Evolutionary conservation across 2,888 invertebrate species (phyloP).

Genomic region (Philopedon plagiatum): DNA sequence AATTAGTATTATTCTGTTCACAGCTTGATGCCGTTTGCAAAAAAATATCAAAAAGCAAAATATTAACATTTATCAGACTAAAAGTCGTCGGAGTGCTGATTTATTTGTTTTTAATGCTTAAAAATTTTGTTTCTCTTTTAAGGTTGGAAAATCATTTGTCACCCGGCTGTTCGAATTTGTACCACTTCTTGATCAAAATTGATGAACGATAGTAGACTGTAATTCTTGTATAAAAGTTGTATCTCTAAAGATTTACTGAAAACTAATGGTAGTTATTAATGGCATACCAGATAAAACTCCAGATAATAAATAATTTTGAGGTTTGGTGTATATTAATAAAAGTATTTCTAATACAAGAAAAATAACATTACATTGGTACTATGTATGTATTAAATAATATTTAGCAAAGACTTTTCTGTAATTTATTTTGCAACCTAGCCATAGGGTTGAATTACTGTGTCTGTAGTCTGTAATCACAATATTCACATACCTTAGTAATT

Average conservation of each 20-base stretch:
- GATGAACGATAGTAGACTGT: constrained; percentile 38
- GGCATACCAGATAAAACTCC: not conserved
- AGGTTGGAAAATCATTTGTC: constrained; percentile 43
- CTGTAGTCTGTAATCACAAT: not conserved
- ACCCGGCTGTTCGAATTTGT: constrained; percentile 45
- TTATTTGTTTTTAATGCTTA: constrained; percentile 47
- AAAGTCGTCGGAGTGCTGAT: constrained; percentile 35
- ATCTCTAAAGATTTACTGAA: constrained; percentile 31
- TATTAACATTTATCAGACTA: constrained; percentile 39
- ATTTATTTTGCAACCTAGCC: too few species aligned
- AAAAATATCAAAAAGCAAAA: constrained; percentile 1
- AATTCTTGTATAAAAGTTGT: constrained; percentile 41
- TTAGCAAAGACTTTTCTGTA: too few species aligned
- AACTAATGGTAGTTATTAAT: constrained; percentile 35
- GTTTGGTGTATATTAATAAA: not conserved
- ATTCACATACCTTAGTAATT: too few species aligned
- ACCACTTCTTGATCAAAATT: constrained; percentile 43
- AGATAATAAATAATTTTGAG: not conserved
- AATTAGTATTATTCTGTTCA: too few species aligned
- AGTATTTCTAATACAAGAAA: too few species aligned
- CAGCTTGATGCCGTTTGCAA: not conserved
- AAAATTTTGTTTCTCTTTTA: constrained; percentile 46
- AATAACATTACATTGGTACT: not conserved
- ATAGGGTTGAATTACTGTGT: too few species aligned
- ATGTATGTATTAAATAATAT: too few species aligned